These are phyloP conservation scores for Enoplosus armatus DNA, from an alignment of 2,797 vertebrate species.

Conservation along the genomic window DNA sequence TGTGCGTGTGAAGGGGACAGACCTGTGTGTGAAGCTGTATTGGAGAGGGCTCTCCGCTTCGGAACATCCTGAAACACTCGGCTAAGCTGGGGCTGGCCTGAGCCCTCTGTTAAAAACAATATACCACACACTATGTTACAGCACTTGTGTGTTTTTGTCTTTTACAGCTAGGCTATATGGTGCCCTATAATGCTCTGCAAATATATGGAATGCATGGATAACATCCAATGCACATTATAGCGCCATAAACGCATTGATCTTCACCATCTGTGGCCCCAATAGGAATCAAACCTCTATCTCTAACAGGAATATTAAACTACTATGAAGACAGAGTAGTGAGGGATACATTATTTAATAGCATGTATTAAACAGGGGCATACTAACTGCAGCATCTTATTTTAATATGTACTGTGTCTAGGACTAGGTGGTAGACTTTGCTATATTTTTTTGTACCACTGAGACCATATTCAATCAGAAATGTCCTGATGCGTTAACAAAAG, in stretches of 20 bases:
- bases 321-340: conserved; percentile 20
- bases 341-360: conserved; percentile 40
- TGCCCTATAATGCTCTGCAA: conserved; percentile 58
- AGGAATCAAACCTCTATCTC: conserved; percentile 44
- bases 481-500: conserved; percentile 82
- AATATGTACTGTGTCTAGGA: conserved; percentile 29
- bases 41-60: conserved; percentile 97
- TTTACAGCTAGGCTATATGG: conserved; percentile 64
- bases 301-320: conserved; percentile 40
- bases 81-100: conserved; percentile 98
- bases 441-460: conserved; percentile 64
- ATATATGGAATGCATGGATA: conserved; percentile 56
- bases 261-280: conserved; percentile 58
- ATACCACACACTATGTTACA: conserved; percentile 94
- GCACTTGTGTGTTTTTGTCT: conserved; percentile 75
- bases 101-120: conserved; percentile 96
- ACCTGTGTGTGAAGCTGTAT: conserved; percentile 97
- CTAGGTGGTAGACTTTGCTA: conserved; percentile 36
- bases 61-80: conserved; percentile 98
- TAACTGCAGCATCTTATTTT: conserved; percentile 35
- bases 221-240: conserved; percentile 61
- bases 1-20: conserved; percentile 90
- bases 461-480: conserved; percentile 78
- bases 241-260: conserved; percentile 65
- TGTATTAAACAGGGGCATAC: conserved; percentile 33